Evolutionary conservation across 2,888 invertebrate genomes (phyloP).

Genomic region (Acronicta psi): DNA sequence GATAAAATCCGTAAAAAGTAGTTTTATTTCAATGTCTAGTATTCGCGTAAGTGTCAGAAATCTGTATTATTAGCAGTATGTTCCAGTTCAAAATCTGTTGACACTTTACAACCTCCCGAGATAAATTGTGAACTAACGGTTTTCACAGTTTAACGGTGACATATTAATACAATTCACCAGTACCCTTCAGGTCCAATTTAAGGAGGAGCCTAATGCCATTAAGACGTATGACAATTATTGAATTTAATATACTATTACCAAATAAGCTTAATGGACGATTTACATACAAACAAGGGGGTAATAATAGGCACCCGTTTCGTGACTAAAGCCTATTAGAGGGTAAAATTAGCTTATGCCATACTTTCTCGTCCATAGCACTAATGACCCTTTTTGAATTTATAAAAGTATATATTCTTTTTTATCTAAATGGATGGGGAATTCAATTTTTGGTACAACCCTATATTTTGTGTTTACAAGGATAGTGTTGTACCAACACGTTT

Average conservation of each 20-base stretch:
- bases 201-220: neutral
- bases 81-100: too few relatives aligned
- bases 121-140: too few relatives aligned
- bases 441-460: slow-evolving; percentile 31
- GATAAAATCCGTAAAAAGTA: too few relatives aligned
- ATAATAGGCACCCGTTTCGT: slow-evolving; percentile 49
- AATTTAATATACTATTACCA: slow-evolving; percentile 59
- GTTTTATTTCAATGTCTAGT: too few relatives aligned
- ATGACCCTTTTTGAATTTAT: slow-evolving; percentile 41
- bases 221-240: slow-evolving; percentile 55
- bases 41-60: too few relatives aligned
- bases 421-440: slow-evolving; percentile 48
- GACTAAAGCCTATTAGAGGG: slow-evolving; percentile 55
- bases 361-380: slow-evolving; percentile 37
- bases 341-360: slow-evolving; percentile 16
- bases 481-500: neutral
- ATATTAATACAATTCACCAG: too few relatives aligned
- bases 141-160: too few relatives aligned
- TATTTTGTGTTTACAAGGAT: neutral
- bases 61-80: too few relatives aligned
- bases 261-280: slow-evolving; percentile 57
- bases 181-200: neutral
- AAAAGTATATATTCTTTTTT: slow-evolving; percentile 39
- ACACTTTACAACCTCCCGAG: too few relatives aligned
- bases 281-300: slow-evolving; percentile 59